Conservation (phyloP, 2,888 invertebrate species). For the Blera fallax region DNA sequence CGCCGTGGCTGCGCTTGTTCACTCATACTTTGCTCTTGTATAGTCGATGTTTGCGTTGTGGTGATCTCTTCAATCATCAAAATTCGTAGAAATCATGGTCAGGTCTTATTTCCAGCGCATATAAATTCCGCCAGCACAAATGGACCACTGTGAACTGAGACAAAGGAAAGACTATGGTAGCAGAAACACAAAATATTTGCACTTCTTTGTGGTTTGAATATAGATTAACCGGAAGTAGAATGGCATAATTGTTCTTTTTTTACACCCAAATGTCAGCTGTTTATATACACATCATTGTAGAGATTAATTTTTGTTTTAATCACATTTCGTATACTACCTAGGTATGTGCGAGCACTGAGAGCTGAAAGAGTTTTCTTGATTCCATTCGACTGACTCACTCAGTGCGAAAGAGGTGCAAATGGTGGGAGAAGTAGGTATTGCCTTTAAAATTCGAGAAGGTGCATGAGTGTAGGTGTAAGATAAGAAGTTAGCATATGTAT, state of each 20-base stretch:
- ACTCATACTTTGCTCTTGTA: constrained; percentile 35
- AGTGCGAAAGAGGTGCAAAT: constrained; percentile 32
- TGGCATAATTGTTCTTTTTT: background rate
- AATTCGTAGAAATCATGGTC: constrained; percentile 60
- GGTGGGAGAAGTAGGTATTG: constrained; percentile 47
- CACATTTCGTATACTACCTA: background rate
- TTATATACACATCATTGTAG: background rate
- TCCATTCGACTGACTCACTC: constrained; percentile 58
- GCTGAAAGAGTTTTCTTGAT: constrained; percentile 35
- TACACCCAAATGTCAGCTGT: constrained; percentile 37
- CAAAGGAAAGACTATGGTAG: background rate
- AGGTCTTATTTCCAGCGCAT: constrained; percentile 38
- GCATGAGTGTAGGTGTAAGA: constrained; percentile 42
- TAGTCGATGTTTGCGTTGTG: constrained; percentile 26
- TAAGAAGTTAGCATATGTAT: constrained; percentile 26
- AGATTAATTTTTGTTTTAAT: background rate
- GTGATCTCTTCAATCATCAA: constrained; percentile 56
- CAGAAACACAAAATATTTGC: background rate
- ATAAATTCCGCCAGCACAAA: background rate
- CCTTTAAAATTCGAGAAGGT: constrained; percentile 44
- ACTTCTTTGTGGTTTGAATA: background rate
- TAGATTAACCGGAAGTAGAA: constrained; percentile 4
- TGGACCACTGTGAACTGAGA: background rate
- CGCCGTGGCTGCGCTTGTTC: constrained; percentile 51
- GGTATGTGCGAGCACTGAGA: background rate